Evolutionary conservation across 2,888 invertebrate genomes (phyloP).

Genomic region (Zelleria hepariella): DNA sequence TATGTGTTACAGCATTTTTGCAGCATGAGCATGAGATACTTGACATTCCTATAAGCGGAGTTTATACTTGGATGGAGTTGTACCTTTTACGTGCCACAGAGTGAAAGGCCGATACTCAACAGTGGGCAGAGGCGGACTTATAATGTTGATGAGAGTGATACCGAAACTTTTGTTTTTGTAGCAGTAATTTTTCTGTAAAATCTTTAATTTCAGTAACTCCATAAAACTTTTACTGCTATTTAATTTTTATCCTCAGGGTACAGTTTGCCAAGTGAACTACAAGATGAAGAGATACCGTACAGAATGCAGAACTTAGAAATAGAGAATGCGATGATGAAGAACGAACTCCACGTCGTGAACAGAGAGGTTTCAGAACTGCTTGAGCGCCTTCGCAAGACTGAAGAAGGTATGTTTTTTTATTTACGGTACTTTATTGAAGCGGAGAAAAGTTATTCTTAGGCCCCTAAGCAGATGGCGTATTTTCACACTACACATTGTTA

Average conservation of each 20-base stretch:
- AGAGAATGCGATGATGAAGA: constrained; percentile 61
- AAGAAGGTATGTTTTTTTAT: constrained; percentile 35
- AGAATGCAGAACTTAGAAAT: constrained; percentile 52
- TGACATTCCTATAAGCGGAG: no score
- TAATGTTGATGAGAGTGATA: no score
- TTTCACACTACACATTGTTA: no score
- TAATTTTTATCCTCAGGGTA: constrained; percentile 29
- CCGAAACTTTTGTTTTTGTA: neutral
- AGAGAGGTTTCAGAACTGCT: constrained; percentile 47
- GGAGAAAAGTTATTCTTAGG: no score
- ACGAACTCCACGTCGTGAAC: constrained; percentile 57
- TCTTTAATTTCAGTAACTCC: neutral
- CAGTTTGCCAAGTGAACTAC: constrained; percentile 45
- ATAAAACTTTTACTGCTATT: neutral
- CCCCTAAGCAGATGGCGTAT: no score
- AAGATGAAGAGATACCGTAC: constrained; percentile 27
- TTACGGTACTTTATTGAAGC: no score
- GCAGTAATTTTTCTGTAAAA: neutral
- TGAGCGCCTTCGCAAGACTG: constrained; percentile 35
- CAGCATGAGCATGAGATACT: no score
- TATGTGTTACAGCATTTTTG: no score
- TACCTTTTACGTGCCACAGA: no score
- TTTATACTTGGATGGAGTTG: no score
- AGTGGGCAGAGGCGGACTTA: no score
- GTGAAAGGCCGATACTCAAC: no score